phyloP scores from a whole-genome alignment of 1,140 invertebrate genomes.

The Philaenus spumarius region DNA sequence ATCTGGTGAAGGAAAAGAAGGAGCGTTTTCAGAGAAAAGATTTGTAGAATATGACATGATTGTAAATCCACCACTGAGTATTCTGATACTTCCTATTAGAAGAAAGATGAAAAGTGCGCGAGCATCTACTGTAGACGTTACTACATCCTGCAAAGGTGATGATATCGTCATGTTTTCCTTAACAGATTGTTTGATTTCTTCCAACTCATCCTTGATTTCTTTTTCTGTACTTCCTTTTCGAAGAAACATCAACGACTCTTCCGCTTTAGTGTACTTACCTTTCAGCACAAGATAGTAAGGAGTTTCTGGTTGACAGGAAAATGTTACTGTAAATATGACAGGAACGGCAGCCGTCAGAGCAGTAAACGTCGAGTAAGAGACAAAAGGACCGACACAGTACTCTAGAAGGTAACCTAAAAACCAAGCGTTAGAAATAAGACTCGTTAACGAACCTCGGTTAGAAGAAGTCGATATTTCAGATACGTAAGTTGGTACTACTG shows the following conservation, averaged over 20 bases:
- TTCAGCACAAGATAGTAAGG: conserved; percentile 61
- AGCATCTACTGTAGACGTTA: conserved; percentile 18
- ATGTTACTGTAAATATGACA: conserved; percentile 55
- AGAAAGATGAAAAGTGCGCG: conserved; percentile 24
- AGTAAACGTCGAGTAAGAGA: conserved; percentile 60
- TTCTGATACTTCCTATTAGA: conserved; percentile 25
- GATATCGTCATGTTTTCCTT: conserved; percentile 22
- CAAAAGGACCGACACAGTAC: conserved; percentile 66
- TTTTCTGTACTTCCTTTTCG: conserved; percentile 37
- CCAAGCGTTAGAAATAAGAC: conserved; percentile 72
- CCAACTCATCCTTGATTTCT: conserved; percentile 26
- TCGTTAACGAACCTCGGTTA: conserved; percentile 45
- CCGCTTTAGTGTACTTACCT: conserved; percentile 52
- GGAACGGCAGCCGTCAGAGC: conserved; percentile 53
- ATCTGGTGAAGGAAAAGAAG: neutral
- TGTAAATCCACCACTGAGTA: conserved; percentile 25
- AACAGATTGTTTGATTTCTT: conserved; percentile 21
- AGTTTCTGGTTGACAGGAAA: conserved; percentile 72
- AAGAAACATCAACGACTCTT: conserved; percentile 55
- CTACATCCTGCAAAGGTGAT: conserved; percentile 21
- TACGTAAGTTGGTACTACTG: conserved; percentile 74
- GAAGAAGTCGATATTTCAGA: conserved; percentile 59
- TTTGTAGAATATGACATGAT: conserved; percentile 25
- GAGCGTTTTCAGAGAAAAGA: neutral
- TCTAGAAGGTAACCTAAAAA: conserved; percentile 62